A percentile compares a stretch with the other conserved stretches of the same genome.
Conservation (phyloP, 2,797 vertebrate genomes). For the Hyperoplus lanceolatus region DNA sequence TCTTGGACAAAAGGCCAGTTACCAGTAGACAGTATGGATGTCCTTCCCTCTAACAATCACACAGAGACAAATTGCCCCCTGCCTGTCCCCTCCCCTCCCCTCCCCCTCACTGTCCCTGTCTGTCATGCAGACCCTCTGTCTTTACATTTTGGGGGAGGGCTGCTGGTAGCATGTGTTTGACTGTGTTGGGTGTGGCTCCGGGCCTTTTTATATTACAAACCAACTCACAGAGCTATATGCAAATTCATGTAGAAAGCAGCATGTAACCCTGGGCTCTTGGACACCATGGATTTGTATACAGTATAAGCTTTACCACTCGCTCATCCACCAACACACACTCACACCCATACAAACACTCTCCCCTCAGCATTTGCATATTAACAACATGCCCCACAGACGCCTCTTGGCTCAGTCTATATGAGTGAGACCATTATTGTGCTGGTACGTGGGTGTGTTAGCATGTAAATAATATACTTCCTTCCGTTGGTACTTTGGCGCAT, state of each 20-base stretch:
- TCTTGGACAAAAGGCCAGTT: not conserved
- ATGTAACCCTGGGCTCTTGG: not conserved
- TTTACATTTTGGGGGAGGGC: slow-evolving; percentile 66
- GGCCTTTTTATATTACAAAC: slow-evolving; percentile 38
- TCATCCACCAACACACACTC: slow-evolving; percentile 3
- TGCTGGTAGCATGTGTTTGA: slow-evolving; percentile 22
- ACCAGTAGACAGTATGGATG: not conserved
- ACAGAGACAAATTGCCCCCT: slow-evolving; percentile 39
- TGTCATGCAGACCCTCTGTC: slow-evolving; percentile 59
- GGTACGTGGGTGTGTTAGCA: slow-evolving; percentile 60
- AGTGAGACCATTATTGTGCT: slow-evolving; percentile 49
- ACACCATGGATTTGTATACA: not conserved
- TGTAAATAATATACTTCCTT: slow-evolving; percentile 75
- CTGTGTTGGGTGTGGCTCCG: slow-evolving; percentile 53
- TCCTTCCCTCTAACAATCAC: slow-evolving; percentile 30
- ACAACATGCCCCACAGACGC: slow-evolving; percentile 61
- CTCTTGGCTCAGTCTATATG: slow-evolving; percentile 60
- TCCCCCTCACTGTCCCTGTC: slow-evolving; percentile 46
- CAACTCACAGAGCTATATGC: slow-evolving; percentile 21
- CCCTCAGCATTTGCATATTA: slow-evolving; percentile 70
- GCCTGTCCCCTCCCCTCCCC: slow-evolving; percentile 12
- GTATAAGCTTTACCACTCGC: not conserved
- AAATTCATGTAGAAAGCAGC: slow-evolving; percentile 16
- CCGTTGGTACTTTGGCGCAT: slow-evolving; percentile 33
- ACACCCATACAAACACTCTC: slow-evolving; percentile 2